Base-by-base conservation (phyloP, 2,113 vertebrate genomes). In the Tetraodon nigroviridis region DNA sequence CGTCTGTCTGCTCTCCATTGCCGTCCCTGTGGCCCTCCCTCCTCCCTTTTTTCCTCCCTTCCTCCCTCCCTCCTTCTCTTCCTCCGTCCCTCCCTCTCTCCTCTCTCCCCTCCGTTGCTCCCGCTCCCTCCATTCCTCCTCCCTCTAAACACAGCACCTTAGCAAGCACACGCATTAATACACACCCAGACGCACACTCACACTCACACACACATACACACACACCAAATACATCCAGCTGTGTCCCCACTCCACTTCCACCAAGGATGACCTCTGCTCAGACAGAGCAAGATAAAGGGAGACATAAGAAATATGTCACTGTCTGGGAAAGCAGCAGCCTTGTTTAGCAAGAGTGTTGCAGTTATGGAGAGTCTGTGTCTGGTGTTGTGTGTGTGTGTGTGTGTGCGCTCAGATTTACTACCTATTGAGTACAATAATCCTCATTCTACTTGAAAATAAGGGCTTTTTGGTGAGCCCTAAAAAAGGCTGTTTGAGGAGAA, bases 1-100 rank as follows among this genome's bases (percentile, higher is more conserved):
- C 83, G 81, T 89, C 89, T 92, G 88, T 89, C 89, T 89, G 86
- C 88, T 87, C 87, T 88, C 86, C 86, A 71, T 78, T 77, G 78
- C 84, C 61, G 82, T 90, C 89, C 88, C 90, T 84, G 80, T 79
- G 83, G 70, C 80, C 68, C 80, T 72, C 84, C 79, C 84, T 75
- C 76, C 82, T 76, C 82, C 82, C 72, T 72, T 75, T 84, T 84
- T 71, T 79, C 86, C 76, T 75, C 75, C 66, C 78, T 82, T 80
- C 85, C 69, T 82, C 81, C 81, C 83, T 76, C 82, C 84, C 75
- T 86, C 81, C 83, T 82, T 79, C 86, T 83, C 85, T 86, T 86
- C 86, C 85, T 78, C 76, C 86, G 81, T 84, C 82, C 81, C 81
- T 71, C 72, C 74, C 84, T 85, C 72, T 81, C 84, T 76, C 73